Conservation (phyloP, 2,888 invertebrate species). For the Nephrotoma flavescens region DNA sequence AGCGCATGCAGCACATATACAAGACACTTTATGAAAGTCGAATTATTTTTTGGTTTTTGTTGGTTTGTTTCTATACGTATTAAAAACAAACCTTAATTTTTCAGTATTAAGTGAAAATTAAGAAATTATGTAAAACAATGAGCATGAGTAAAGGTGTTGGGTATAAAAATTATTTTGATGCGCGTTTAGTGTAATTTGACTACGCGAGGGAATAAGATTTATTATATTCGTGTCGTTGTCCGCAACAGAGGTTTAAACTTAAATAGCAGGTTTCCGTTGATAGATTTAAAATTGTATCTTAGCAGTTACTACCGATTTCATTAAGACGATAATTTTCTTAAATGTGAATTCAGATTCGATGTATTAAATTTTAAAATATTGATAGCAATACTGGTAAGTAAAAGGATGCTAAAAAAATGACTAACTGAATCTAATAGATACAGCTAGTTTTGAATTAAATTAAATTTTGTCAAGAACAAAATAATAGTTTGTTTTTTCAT, state of each 20-base stretch:
- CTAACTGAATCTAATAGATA: too few relatives aligned
- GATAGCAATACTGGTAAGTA: too few relatives aligned
- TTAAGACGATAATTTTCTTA: too few relatives aligned
- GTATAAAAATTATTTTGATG: not conserved
- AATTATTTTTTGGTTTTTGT: not conserved
- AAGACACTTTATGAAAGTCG: not conserved
- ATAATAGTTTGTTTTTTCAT: too few relatives aligned
- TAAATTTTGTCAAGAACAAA: too few relatives aligned
- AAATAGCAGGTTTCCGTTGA: not conserved
- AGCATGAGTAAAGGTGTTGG: not conserved
- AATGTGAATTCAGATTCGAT: too few relatives aligned
- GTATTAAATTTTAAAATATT: too few relatives aligned
- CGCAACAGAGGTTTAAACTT: not conserved
- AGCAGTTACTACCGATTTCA: too few relatives aligned
- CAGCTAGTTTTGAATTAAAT: too few relatives aligned
- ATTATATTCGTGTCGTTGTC: not conserved
- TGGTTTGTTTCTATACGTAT: not conserved
- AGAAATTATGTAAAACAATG: not conserved
- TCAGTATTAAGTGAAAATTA: not conserved
- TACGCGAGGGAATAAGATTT: not conserved
- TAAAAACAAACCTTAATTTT: not conserved
- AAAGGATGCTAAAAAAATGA: too few relatives aligned
- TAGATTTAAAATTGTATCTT: not conserved
- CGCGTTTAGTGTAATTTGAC: not conserved
- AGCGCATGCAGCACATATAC: not conserved